Evolutionary conservation across 2,797 vertebrate species (phyloP).

Genomic region (Myiotriccus ornatus): DNA sequence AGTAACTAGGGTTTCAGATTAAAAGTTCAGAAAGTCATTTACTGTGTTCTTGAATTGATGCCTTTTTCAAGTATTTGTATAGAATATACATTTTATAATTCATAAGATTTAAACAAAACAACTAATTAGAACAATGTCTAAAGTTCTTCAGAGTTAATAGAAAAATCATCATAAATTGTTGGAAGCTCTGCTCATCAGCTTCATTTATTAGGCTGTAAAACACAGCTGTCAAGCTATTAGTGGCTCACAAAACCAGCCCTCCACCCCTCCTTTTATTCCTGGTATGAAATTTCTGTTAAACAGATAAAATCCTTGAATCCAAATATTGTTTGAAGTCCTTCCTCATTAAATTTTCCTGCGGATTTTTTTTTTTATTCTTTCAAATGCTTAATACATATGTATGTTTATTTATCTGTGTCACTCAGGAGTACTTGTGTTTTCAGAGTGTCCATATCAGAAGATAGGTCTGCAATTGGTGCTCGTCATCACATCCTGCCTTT

Average conservation of each 20-base stretch:
- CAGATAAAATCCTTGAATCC: background rate
- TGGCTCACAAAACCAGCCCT: background rate
- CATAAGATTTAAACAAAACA: background rate
- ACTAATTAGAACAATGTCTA: background rate
- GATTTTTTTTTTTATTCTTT: background rate
- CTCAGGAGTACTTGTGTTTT: background rate
- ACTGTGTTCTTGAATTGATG: background rate
- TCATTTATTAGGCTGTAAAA: background rate
- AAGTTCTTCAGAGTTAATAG: background rate
- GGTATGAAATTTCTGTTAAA: background rate
- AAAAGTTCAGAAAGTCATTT: background rate
- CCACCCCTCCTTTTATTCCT: background rate
- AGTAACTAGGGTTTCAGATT: background rate
- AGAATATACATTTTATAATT: background rate
- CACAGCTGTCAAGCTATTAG: background rate
- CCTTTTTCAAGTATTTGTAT: background rate
- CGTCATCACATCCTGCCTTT: background rate
- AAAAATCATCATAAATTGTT: background rate
- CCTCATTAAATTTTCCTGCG: background rate
- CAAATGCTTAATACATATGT: background rate
- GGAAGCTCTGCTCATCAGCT: background rate
- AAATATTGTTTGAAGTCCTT: background rate
- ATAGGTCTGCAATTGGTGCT: background rate
- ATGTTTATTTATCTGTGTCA: background rate
- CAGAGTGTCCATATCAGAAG: background rate